Evolutionary conservation across 2,888 invertebrate genomes (phyloP), one percentile per base, ranked within the genome.

Genomic region (Conops quadrifasciatus): DNA sequence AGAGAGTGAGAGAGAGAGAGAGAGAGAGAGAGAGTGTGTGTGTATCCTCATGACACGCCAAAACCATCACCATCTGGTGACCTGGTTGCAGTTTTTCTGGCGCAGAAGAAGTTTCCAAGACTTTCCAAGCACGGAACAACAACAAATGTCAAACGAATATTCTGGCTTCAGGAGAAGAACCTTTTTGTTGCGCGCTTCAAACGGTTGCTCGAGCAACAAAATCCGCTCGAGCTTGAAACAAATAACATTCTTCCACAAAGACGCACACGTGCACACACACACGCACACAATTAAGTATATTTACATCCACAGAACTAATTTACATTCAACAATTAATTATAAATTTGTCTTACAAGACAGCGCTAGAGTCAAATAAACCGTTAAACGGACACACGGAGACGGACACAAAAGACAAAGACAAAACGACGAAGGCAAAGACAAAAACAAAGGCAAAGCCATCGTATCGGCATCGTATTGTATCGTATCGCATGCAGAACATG

Each of bases 281-380:
- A 67, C n/a, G 24, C 58, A 26, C 66, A 53, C 58, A 58, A 56
- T 36, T 2, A 28, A 16, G n/a, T 15, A 76, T 71, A 73, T 78
- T 82, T 82, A 80, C 81, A 58, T 16, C 5, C 81, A 66, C 21
- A 15, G 16, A 21, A 7, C 63, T 63, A 24, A 63, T 43, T 67
- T 58, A 49, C 67, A 58, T 66, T 26, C 75, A 77, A 82, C 81
- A 83, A 83, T 83, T 83, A 83, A 83, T 83, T 83, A 83, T 82
- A 77, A 80, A 82, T 83, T 83, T 83, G 83, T 83, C 83, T 83
- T 83, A 83, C 83, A 83, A 83, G 82, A 82, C 81, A 82, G 80
- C 60, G 51, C 49, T 26, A 49, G 21, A 15, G 60, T 21, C 51
- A 51, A 62, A 30, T 24, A 26, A 58, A 28, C 28, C 3, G 9